Base-by-base conservation (phyloP, 2,888 invertebrate species). In the Lycaena phlaeas region DNA sequence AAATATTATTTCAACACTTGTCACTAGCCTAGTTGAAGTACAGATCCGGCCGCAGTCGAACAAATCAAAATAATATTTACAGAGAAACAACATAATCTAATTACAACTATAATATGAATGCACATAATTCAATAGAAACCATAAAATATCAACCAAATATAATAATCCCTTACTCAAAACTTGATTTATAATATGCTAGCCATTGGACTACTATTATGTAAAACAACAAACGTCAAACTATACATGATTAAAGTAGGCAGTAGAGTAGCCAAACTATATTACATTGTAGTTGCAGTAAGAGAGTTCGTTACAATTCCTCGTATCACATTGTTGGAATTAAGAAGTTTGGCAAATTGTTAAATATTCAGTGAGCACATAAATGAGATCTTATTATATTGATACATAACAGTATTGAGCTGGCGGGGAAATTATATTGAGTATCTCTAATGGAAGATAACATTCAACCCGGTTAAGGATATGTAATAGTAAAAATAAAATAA, bases 1-100 rank as follows among this genome's bases (percentile, higher is more conserved):
- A 82, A 82, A 82, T 82, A 82, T 82, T 78, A 82, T 82, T 81
- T 76, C 68, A 82, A 77, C 59, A 69, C 61, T 65, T 56, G 57
- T 59, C 45, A 53, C 40, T 56, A 67, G 60, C 68, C 66, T 66
- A 68, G 56, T 53, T 57, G 64, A 65, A 62, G 57, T 72, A 72
- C 68, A 72, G 51, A 53, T 54, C 50, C 57, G 65, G 63, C 59
- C 57, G 52, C 52, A 48, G 52, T 60, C 61, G 53, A 57, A 61
- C 52, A 53, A 55, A 64, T 68, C 58, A 69, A 82, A 82, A 82
- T 79, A 81, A 82, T 79, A 82, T 81, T 82, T 77, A 81, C 71
- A 76, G 69, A 76, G 75, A 77, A 57, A 56, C 57, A 50, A 59
- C 36, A 44, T 38, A 51, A 45, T 43, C 41, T 39, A 39, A 39